phyloP scores from a whole-genome alignment of 2,113 vertebrate species.

The Ovis aries region ARS-UI_Ramb_v3.0 NC_056059.1:68692501-68693000 shows the following conservation, averaged over 20 bases:
- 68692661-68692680: neutral
- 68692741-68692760: neutral
- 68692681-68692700: neutral
- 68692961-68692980: neutral
- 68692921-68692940: neutral
- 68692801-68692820: neutral
- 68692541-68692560: neutral
- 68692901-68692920: neutral
- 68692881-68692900: neutral
- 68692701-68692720: neutral
- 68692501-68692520: neutral
- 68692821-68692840: neutral
- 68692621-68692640: neutral
- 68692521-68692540: neutral
- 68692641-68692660: neutral
- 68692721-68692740: neutral
- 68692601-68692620: neutral
- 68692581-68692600: neutral
- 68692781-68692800: neutral
- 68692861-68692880: neutral
- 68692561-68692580: neutral
- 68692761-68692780: neutral
- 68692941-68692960: neutral
- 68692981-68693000: neutral
- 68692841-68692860: neutral